Evolutionary conservation across 1,140 invertebrate genomes (phyloP), one percentile per base, ranked within the genome.

Genomic region (Agrilus planipennis): DNA sequence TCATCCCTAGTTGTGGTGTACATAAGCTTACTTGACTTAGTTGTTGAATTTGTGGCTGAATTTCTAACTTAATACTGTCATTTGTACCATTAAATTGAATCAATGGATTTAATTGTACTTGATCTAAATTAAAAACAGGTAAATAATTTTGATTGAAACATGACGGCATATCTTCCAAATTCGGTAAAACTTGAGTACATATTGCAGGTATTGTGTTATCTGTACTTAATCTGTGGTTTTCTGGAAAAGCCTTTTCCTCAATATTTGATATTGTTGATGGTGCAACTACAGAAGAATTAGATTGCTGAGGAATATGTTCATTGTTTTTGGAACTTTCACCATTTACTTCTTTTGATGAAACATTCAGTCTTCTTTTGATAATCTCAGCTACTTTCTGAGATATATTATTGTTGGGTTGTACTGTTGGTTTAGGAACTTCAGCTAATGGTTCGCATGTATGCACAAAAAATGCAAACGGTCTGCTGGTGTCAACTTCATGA

Each of bases 371-470:
- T 42, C 45, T 55, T 38, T 55, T 45, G 9, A 60, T 48, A 39
- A 58, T 58, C 23, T 57, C 50, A 5, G 54, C 51, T 15, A 60
- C 50, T 21, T 57, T 34, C 35, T 57, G 45, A n/a, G 53, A 47
- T 29, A 60, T 31, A 15, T 53, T 49, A 40, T 53, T 51, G 36
- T 44, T 39, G 9, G 50, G 38, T n/a, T 47, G 41, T 4, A 47
- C 37, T 17, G 37, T 14, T 7, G 38, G 49, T 38, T 51, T 52
- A 12, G 52, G 52, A 15, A 47, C 28, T 38, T 59, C 55, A 21
- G 41, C 30, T 37, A 55, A 49, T 5, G 58, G 52, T n/a, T 53
- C 42, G 49, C 60, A 62, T 17, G 42, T 41, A 40, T 62, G 60
- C 3, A 60, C 56, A 50, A 59, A 60, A 39, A 56, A 60, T 28